Percentiles rank a stretch among this genome's conserved stretches.
Evolutionary conservation across 2,888 invertebrate genomes (phyloP).

Genomic region (Thymelicus acteon): DNA sequence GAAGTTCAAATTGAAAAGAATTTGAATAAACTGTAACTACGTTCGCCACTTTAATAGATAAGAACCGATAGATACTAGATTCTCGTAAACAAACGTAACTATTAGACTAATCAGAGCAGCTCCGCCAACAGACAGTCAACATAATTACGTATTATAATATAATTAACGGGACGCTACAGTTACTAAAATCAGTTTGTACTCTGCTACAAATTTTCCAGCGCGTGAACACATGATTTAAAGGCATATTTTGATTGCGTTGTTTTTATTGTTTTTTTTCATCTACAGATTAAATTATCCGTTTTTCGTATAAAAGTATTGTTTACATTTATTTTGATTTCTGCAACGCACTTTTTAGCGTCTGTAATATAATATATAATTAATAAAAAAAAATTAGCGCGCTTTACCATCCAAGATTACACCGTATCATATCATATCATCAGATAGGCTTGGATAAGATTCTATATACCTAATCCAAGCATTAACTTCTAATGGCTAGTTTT

Average conservation of each 20-base stretch:
- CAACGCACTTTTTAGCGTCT: too few species aligned
- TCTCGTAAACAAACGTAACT: constrained; percentile 10
- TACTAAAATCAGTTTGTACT: constrained; percentile 2
- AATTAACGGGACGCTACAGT: constrained; percentile 4
- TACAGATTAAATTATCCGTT: too few species aligned
- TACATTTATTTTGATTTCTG: too few species aligned
- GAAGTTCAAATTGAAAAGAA: not conserved
- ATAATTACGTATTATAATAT: constrained; percentile 14
- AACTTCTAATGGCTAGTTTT: too few species aligned
- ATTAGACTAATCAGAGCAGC: constrained; percentile 14
- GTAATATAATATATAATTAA: too few species aligned
- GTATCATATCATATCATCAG: too few species aligned
- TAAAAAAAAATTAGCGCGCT: too few species aligned
- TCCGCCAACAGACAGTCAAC: constrained; percentile 3
- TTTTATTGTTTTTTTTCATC: too few species aligned
- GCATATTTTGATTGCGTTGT: not conserved
- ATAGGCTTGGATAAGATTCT: too few species aligned
- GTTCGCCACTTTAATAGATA: not conserved
- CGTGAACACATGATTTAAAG: constrained; percentile 9
- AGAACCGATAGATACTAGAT: constrained; percentile 13
- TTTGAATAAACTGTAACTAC: not conserved
- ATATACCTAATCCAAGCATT: too few species aligned
- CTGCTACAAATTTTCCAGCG: not conserved
- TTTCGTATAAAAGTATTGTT: too few species aligned
- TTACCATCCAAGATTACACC: too few species aligned